Evolutionary conservation across 2,888 invertebrate species (phyloP).

Genomic region (Perizoma flavofasciatum): DNA sequence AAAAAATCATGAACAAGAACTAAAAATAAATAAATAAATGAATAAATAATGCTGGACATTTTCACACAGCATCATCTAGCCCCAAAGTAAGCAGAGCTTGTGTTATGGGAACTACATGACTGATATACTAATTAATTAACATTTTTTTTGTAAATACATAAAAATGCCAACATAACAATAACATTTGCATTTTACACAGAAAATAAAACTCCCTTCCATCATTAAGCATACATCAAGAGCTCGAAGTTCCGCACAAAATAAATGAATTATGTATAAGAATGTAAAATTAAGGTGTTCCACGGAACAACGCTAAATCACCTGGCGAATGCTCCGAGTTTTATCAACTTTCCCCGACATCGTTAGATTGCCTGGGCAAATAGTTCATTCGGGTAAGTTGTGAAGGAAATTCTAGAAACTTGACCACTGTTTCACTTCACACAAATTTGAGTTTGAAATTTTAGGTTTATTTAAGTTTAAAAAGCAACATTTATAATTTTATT

Average conservation of each 20-base stretch:
- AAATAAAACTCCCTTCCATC: constrained; percentile 31
- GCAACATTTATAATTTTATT: too few species aligned
- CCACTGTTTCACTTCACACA: constrained; percentile 8
- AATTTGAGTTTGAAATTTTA: background rate
- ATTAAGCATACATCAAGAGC: constrained; percentile 40
- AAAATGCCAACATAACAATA: background rate
- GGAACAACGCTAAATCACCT: constrained; percentile 33
- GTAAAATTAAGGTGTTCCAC: constrained; percentile 39
- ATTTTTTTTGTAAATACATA: too few species aligned
- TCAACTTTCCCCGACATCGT: constrained; percentile 28
- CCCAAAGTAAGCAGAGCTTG: too few species aligned
- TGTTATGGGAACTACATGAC: too few species aligned
- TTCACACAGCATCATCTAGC: too few species aligned
- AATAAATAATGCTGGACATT: too few species aligned
- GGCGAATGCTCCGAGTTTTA: constrained; percentile 24
- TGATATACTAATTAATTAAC: too few species aligned
- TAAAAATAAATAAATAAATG: too few species aligned
- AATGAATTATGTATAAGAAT: constrained; percentile 42
- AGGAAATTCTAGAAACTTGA: constrained; percentile 7
- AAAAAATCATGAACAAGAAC: too few species aligned
- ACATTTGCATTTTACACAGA: constrained; percentile 20
- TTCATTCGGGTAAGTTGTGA: constrained; percentile 5
- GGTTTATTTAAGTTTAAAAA: too few species aligned
- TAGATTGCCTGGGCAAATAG: constrained; percentile 22
- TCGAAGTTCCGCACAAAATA: constrained; percentile 33